These are phyloP conservation scores for Peromyscus aztecus DNA, from an alignment of 2,797 vertebrate species.

Conservation along the genomic window DNA sequence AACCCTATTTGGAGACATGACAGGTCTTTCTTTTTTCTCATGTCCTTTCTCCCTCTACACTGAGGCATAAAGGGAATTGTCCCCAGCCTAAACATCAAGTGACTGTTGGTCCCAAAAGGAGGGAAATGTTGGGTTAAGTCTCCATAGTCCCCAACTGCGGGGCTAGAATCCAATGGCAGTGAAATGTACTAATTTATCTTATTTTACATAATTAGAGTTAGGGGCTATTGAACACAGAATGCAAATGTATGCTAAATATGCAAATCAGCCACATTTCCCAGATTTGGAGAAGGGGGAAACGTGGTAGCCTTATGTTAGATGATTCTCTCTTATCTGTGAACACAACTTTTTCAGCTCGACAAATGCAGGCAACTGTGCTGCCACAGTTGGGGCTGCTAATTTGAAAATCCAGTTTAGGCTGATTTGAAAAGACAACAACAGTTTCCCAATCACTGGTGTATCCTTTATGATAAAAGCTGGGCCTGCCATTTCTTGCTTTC, in stretches of 20 bases:
- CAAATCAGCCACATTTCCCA: conserved; percentile 83
- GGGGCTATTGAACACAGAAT: conserved; percentile 86
- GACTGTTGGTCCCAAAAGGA: conserved; percentile 71
- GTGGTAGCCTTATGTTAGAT: conserved; percentile 84
- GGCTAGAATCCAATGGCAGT: conserved; percentile 79
- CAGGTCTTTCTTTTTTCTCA: not conserved
- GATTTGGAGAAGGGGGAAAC: conserved; percentile 80
- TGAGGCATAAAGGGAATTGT: conserved; percentile 17
- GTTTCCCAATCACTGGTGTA: conserved; percentile 74
- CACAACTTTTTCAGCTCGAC: conserved; percentile 79
- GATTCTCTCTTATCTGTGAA: conserved; percentile 80
- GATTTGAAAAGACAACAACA: conserved; percentile 82
- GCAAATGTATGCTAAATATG: conserved; percentile 85
- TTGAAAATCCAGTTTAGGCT: conserved; percentile 79
- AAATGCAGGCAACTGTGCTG: conserved; percentile 68
- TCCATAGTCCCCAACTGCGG: conserved; percentile 71
- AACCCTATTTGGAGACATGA: not conserved
- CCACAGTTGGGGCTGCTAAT: conserved; percentile 83
- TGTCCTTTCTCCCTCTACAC: not conserved
- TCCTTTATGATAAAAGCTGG: conserved; percentile 69
- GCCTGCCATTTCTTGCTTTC: conserved; percentile 64
- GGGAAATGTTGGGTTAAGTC: conserved; percentile 73
- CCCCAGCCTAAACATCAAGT: conserved; percentile 45
- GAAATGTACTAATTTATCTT: conserved; percentile 85
- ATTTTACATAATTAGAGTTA: conserved; percentile 86